Percentiles rank a stretch among this genome's conserved stretches.
Evolutionary conservation across 2,797 vertebrate genomes (phyloP).

Genomic region (Gambusia yucatana): DNA sequence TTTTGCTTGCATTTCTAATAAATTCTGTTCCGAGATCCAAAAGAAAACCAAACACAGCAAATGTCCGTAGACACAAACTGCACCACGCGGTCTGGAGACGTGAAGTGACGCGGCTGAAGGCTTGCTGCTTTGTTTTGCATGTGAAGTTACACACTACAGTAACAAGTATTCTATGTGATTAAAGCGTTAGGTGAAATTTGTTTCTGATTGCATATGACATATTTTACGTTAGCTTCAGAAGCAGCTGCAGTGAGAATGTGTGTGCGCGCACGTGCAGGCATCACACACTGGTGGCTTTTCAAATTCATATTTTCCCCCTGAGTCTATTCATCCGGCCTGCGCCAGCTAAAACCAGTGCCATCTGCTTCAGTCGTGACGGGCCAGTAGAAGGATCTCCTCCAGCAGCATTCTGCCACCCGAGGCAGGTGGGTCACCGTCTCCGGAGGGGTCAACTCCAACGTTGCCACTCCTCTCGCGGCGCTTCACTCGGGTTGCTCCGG

Average conservation of each 20-base stretch:
- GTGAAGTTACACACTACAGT: constrained; percentile 45
- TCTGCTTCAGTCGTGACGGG: constrained; percentile 40
- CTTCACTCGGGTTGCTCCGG: constrained; percentile 84
- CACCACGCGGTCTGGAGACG: constrained; percentile 49
- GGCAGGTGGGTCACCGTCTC: constrained; percentile 9
- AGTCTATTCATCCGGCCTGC: constrained; percentile 64
- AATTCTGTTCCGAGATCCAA: constrained; percentile 40
- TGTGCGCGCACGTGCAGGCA: constrained; percentile 16
- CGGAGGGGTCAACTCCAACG: constrained; percentile 11
- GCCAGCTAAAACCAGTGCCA: constrained; percentile 35
- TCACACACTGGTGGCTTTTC: constrained; percentile 61
- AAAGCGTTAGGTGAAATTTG: constrained; percentile 44
- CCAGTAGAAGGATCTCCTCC: constrained; percentile 43
- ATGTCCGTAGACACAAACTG: constrained; percentile 48
- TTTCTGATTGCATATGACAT: constrained; percentile 63
- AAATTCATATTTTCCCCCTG: constrained; percentile 64
- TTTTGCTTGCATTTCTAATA: constrained; percentile 26
- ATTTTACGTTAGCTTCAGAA: constrained; percentile 42
- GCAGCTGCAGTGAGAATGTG: constrained; percentile 48
- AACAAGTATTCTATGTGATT: constrained; percentile 40
- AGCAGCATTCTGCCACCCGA: constrained; percentile 7
- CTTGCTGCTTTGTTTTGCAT: constrained; percentile 20
- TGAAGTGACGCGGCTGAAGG: constrained; percentile 29
- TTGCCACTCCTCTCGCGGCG: constrained; percentile 19
- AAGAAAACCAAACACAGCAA: constrained; percentile 45